Percentiles rank a stretch among this genome's conserved stretches.
Evolutionary conservation across 2,797 vertebrate genomes (phyloP).

Genomic region (Argentina silus): DNA sequence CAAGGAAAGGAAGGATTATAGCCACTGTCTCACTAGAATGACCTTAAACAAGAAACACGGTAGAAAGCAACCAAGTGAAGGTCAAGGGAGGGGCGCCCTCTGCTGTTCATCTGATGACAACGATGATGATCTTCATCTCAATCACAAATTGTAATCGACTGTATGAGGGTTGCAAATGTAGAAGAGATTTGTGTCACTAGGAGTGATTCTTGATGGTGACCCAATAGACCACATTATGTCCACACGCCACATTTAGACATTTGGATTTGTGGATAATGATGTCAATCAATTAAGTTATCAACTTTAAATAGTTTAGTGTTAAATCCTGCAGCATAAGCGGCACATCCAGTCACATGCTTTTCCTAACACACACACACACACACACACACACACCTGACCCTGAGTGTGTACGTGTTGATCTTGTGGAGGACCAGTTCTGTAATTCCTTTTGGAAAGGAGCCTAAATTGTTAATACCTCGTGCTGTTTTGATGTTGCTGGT

Average conservation of each 20-base stretch:
- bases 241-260: background rate
- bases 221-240: background rate
- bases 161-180: background rate
- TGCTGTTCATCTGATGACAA: conserved; percentile 39
- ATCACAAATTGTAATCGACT: too few relatives aligned
- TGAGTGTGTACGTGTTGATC: conserved; percentile 5
- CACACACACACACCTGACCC: background rate
- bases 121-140: background rate
- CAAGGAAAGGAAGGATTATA: too few relatives aligned
- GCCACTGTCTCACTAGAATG: conserved; percentile 1
- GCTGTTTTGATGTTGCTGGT: conserved; percentile 28
- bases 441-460: conserved; percentile 34
- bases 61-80: conserved; percentile 11
- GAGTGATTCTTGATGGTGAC: background rate
- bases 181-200: background rate
- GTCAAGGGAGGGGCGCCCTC: conserved; percentile 54
- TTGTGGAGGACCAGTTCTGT: conserved; percentile 30
- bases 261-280: background rate
- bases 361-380: background rate
- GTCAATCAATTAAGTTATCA: conserved; percentile 1
- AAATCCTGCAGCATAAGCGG: background rate
- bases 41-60: conserved; percentile 29
- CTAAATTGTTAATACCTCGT: conserved; percentile 40
- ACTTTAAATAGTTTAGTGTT: background rate
- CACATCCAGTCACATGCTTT: background rate